These are phyloP conservation scores for Drosophila orena DNA, from an alignment of 1,140 invertebrate genomes.

Conservation along the genomic window DNA sequence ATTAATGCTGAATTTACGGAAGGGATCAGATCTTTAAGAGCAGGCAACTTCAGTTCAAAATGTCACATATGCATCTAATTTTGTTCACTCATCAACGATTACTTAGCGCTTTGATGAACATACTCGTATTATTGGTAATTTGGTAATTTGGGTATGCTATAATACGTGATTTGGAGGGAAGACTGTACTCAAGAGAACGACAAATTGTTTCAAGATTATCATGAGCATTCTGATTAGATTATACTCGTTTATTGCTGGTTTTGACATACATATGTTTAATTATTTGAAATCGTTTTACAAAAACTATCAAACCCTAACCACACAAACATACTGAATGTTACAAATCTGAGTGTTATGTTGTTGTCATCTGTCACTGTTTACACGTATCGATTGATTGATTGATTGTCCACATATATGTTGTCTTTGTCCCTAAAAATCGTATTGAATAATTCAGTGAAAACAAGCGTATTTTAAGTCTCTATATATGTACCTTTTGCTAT, in stretches of 20 bases:
- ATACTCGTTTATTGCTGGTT: constrained; percentile 18
- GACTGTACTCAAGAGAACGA: constrained; percentile 26
- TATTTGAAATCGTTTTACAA: constrained; percentile 6
- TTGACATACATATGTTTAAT: background rate
- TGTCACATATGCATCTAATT: constrained; percentile 46
- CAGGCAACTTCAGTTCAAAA: constrained; percentile 65
- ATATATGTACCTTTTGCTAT: constrained; percentile 72
- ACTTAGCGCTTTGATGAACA: constrained; percentile 21
- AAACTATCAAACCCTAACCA: constrained; percentile 1
- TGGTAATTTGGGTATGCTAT: constrained; percentile 7
- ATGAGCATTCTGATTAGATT: constrained; percentile 17
- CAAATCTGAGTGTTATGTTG: constrained; percentile 69
- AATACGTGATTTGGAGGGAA: constrained; percentile 26
- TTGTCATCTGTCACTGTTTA: constrained; percentile 63
- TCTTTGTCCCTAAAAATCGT: constrained; percentile 41
- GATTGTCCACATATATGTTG: constrained; percentile 59
- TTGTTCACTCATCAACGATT: constrained; percentile 39
- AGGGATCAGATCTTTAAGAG: constrained; percentile 9
- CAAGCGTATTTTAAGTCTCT: constrained; percentile 51
- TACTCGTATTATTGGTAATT: constrained; percentile 8
- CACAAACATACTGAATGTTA: constrained; percentile 44
- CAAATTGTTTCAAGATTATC: constrained; percentile 21
- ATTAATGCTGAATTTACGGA: constrained; percentile 19
- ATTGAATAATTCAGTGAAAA: constrained; percentile 30
- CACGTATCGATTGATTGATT: constrained; percentile 50